Base-by-base conservation (phyloP, 2,888 invertebrate genomes). In the Sesamia inferens region DNA sequence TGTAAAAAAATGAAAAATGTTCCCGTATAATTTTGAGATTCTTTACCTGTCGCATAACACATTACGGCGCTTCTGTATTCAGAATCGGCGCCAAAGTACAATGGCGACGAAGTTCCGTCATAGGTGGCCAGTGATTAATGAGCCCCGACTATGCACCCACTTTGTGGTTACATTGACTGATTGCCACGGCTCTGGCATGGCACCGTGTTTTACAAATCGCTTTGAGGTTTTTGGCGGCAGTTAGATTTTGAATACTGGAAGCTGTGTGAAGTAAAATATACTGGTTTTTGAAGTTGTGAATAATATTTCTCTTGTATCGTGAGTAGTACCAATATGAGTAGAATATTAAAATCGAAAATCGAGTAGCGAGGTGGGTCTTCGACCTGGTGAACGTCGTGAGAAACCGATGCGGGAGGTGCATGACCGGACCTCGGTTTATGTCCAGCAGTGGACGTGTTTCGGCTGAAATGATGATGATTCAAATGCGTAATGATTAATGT, bases 101-200 rank as follows among this genome's bases (percentile, higher is more conserved):
- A 90, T 90, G 88, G 88, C 69, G 71, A 90, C 89, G 89, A 88
- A 89, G 70, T 70, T 87, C 86, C 88, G 88, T 89, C 91, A 90
- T 90, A 89, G 89, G 87, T 85, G 87, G 87, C 84, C 69, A 74
- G 83, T 90, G 91, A 92, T 86, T 89, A 91, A 92, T 92, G 92
- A 78, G 80, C 73, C 65, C 73, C 59, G 59, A 70, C 72, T 74
- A 75, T 78, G 79, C 76, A 81, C 76, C 85, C 75, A 74, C 82
- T 81, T 81, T 71, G 73, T 69, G 78, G 77, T 67, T 68, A 79
- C 81, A 69, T 82, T 77, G 84, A 85, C 74, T 79, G 78, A 82
- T 84, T 81, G 84, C 84, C 67, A 64, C 51, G 31, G 54, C 62
- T 62, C 64, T 81, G 66, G 66, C 57, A 57, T 68, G 65, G 69